Conservation (phyloP, 2,888 invertebrate genomes). For the Acronicta alni region DNA sequence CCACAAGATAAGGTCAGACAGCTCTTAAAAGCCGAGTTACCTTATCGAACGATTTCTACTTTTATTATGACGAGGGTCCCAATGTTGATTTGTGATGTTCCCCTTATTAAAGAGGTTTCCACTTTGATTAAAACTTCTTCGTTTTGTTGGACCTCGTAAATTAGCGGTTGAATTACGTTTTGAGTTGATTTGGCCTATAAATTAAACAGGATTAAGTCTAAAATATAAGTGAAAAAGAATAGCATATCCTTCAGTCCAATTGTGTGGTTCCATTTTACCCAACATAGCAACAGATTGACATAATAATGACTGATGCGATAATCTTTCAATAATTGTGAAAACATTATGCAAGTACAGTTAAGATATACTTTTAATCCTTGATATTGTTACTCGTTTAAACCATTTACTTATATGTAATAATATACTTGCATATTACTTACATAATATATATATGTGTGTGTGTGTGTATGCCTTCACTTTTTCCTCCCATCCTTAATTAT, state of each 20-base stretch:
- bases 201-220: background rate
- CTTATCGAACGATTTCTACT: conserved; percentile 62
- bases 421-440: too few species aligned
- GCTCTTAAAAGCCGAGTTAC: conserved; percentile 55
- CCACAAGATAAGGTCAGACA: conserved; percentile 48
- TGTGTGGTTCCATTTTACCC: too few species aligned
- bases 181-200: conserved; percentile 4
- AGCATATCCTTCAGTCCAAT: too few species aligned
- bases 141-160: conserved; percentile 49
- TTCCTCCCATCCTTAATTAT: conserved; percentile 37
- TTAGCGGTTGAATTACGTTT: conserved; percentile 42
- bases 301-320: too few species aligned
- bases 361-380: too few species aligned
- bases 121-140: conserved; percentile 27
- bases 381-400: too few species aligned
- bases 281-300: too few species aligned
- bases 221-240: too few species aligned
- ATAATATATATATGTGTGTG: too few species aligned
- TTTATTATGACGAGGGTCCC: conserved; percentile 79
- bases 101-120: conserved; percentile 47
- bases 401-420: too few species aligned
- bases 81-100: conserved; percentile 68
- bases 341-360: too few species aligned
- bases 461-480: conserved; percentile 7
- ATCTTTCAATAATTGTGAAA: too few species aligned